phyloP scores from a whole-genome alignment of 2,888 invertebrate genomes.

The Crematogaster levior region DNA sequence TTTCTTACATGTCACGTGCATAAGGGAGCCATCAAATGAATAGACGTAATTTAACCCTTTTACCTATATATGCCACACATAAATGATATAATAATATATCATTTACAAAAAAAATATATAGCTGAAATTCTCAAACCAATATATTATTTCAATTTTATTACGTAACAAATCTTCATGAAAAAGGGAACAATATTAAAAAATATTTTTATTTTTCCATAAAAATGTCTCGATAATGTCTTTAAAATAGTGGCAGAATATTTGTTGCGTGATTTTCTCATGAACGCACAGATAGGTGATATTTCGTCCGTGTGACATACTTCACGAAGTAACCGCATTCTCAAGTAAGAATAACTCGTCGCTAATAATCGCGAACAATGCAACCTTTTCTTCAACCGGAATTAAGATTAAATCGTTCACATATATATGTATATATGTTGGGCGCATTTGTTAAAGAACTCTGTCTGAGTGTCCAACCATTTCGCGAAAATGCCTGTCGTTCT shows the following conservation, averaged over 20 bases:
- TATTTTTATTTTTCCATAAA: background rate
- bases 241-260: background rate
- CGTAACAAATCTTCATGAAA: background rate
- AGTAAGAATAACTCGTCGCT: background rate
- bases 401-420: conserved; percentile 20
- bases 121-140: background rate
- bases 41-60: background rate
- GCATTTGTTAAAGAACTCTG: conserved; percentile 49
- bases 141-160: background rate
- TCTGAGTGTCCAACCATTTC: conserved; percentile 49
- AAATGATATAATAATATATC: background rate
- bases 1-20: background rate
- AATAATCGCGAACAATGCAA: conserved; percentile 35
- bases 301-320: conserved; percentile 13
- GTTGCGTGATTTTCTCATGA: background rate
- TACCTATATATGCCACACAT: background rate
- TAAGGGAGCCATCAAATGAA: background rate
- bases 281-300: background rate
- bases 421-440: background rate
- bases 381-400: conserved; percentile 1
- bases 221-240: background rate
- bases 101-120: background rate
- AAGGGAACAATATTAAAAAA: background rate
- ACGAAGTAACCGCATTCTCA: conserved; percentile 31
- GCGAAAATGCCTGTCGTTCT: conserved; percentile 50